Conservation (phyloP, 2,888 invertebrate species). For the Mesochorus sp. region DNA sequence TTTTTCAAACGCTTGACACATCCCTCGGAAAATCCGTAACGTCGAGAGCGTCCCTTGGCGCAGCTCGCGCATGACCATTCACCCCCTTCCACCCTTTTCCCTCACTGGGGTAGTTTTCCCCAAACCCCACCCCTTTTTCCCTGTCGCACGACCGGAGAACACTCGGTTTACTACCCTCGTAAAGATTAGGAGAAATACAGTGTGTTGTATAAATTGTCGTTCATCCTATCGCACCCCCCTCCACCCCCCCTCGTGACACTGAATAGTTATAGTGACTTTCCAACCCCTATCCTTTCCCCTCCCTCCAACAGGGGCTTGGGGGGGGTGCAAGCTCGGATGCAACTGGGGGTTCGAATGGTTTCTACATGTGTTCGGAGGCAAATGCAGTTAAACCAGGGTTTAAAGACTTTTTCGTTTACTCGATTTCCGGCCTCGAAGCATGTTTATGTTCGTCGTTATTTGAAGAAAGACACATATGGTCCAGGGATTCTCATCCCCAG, state of each 20-base stretch:
- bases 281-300: not conserved
- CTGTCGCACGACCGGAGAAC: slow-evolving; percentile 42
- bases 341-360: no score
- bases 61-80: slow-evolving; percentile 37
- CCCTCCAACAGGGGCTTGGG: no score
- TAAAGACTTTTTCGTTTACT: slow-evolving; percentile 39
- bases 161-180: slow-evolving; percentile 60
- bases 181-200: slow-evolving; percentile 62
- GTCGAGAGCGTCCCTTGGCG: slow-evolving; percentile 27
- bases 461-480: not conserved
- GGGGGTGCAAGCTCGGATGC: no score
- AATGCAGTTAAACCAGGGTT: slow-evolving; percentile 16
- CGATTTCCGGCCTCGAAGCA: slow-evolving; percentile 33
- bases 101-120: slow-evolving; percentile 4
- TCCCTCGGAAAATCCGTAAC: slow-evolving; percentile 22
- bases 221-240: slow-evolving; percentile 50
- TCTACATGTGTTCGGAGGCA: no score
- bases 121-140: not conserved
- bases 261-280: slow-evolving; percentile 25
- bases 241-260: no score
- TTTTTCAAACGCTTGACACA: slow-evolving; percentile 19
- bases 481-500: not conserved
- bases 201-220: slow-evolving; percentile 63
- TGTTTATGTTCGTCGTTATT: not conserved
- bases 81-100: not conserved